Percentiles rank a stretch among this genome's conserved stretches.
Conservation (phyloP, 2,888 invertebrate genomes). For the Drosophila nr. perissopoda region DNA sequence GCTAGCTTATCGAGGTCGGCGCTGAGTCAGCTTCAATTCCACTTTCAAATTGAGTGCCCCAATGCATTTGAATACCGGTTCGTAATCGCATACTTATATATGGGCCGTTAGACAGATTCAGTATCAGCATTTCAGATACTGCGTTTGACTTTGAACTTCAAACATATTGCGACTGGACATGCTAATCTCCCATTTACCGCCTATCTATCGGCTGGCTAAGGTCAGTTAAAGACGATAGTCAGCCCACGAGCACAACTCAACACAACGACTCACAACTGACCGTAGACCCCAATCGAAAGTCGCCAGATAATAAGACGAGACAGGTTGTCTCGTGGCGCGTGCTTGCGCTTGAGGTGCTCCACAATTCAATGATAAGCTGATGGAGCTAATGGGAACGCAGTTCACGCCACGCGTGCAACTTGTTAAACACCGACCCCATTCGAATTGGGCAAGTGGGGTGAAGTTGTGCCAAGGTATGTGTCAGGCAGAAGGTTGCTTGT, state of each 20-base stretch:
- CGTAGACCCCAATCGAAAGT: background rate
- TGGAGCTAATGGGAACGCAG: background rate
- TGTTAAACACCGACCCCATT: background rate
- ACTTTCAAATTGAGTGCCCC: constrained; percentile 50
- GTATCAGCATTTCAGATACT: constrained; percentile 1
- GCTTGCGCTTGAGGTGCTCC: constrained; percentile 3
- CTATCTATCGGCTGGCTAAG: constrained; percentile 24
- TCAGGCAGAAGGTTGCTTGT: too few species aligned
- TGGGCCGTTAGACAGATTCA: constrained; percentile 7
- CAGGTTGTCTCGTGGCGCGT: constrained; percentile 29
- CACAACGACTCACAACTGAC: constrained; percentile 4
- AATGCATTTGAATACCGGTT: constrained; percentile 48
- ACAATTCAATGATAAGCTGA: background rate
- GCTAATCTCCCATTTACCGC: constrained; percentile 20
- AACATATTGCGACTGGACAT: constrained; percentile 8
- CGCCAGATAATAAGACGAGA: constrained; percentile 4
- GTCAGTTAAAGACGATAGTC: constrained; percentile 24
- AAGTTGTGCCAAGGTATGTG: background rate
- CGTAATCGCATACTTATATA: constrained; percentile 26
- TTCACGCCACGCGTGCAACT: background rate
- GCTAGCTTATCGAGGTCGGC: constrained; percentile 63
- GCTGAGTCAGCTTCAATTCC: constrained; percentile 57
- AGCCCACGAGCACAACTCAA: constrained; percentile 14
- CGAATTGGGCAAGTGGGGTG: background rate
- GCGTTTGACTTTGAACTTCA: constrained; percentile 74